Evolutionary conservation across 2,113 vertebrate genomes (phyloP), one percentile per base, ranked within the genome.

Genomic region (Oreochromis aureus): DNA sequence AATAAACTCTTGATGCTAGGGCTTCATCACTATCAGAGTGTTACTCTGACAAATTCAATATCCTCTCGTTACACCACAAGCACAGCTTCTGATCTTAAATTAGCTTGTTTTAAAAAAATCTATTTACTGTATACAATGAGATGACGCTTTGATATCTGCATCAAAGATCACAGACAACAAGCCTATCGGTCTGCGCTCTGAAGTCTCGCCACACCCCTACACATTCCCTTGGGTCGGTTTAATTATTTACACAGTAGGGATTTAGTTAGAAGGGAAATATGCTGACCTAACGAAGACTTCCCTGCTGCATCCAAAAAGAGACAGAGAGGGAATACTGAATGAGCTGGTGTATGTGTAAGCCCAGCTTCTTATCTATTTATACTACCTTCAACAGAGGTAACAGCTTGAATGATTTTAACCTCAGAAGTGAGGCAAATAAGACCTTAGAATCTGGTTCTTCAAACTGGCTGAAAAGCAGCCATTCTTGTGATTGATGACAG

Each of bases 191-290:
- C 73, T 9, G 15, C 2, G 36, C 92, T 92, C 86, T 92, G 85
- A 92, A 89, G 90, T 89, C 86, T 54, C 9, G 11, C 83, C 91
- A 92, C 89, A 61, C 90, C 91, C 89, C 82, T 24, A 87, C 24
- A 54, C 82, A 82, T 44, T 85, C 89, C 83, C 90, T 30, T 82
- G 79, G 87, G 83, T 81, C 11, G 6, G 24, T 91, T 96, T 87
- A 90, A 96, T 94, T 94, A 94, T 94, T 93, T 87, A 94, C 88
- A 89, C 91, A 88, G 87, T 46, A 36, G 89, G 83, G 86, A 66
- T 86, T 87, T 73, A 80, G 88, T 91, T 90, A 61, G 83, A 92
- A 79, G 81, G 48, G 76, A 92, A 95, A 94, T 90, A 85, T 90
- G 93, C 92, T 94, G 93, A 95, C 90, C 93, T 91, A 63, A 86